Base-by-base conservation (phyloP, 1,140 invertebrate genomes). In the Ptiloglossa arizonensis region DNA sequence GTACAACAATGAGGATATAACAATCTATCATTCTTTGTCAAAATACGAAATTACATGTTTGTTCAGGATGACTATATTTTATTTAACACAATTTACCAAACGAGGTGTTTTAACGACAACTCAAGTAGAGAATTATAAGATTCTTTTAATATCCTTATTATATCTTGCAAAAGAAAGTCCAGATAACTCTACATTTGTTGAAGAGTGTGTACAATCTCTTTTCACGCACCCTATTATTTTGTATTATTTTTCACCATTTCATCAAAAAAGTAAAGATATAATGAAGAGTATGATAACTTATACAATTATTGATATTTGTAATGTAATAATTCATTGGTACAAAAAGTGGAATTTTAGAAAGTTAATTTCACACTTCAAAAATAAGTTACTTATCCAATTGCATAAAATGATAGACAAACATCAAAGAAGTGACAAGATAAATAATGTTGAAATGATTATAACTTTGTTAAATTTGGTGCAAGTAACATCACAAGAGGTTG, bases 171-270 rank as follows among this genome's bases (percentile, higher is more conserved):
- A 87, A 69, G 59, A 74, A 9, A 48, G 24, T 41, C 1, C 9
- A 64, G 19, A 83, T 29, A 22, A 32, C 38, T 27, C 24, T 54
- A 74, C 19, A 24, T 41, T 78, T 19, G 8, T 86, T 0, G 46
- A 88, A 73, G 75, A 90, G 72, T 88, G 86, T 63, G 73, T 46
- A 48, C 87, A 82, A 60, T 85, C 29, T 68, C 84, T 94, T 64
- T 93, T 94, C 22, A 93, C 91, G 79, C 93, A 95, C 89, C 91
- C 93, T 32, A 87, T 92, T 71, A 80, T 95, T 59, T 81, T 95
- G 5, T 90, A 93, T 82, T 93, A 93, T 84, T 95, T 94, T 82
- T 92, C 92, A 70, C 91, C 93, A 32, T 80, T 94, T 24, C 85
- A 92, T 79, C 32, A 29, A 19, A 92, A 93, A 83, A 87, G 88